phyloP scores from a whole-genome alignment of 2,113 vertebrate genomes.

The Pterocles orientalis region DNA sequence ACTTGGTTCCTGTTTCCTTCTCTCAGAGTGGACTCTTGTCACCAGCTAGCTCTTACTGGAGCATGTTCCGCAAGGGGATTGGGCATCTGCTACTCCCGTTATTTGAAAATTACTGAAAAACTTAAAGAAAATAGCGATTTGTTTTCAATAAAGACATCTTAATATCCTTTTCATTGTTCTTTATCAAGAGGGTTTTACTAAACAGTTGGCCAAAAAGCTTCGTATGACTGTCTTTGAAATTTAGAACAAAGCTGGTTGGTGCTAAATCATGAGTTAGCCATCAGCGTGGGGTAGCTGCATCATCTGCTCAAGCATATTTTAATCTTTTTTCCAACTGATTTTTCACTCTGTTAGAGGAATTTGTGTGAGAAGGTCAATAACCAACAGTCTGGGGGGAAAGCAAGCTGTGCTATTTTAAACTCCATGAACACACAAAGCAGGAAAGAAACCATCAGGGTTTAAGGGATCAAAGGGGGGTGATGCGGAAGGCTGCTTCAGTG shows the following conservation, averaged over 20 bases:
- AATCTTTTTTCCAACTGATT: neutral
- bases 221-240: neutral
- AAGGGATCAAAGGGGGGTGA: neutral
- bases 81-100: neutral
- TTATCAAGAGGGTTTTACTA: neutral
- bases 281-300: neutral
- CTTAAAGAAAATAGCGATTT: neutral
- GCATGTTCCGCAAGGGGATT: neutral
- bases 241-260: neutral
- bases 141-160: neutral
- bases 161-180: neutral
- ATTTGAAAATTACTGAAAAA: neutral
- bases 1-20: constrained; percentile 26
- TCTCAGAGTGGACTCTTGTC: neutral
- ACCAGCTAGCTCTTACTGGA: neutral
- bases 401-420: neutral
- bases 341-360: neutral
- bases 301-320: neutral
- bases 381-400: neutral
- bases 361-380: neutral
- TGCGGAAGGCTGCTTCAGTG: neutral
- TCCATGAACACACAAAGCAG: neutral
- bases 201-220: neutral
- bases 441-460: neutral
- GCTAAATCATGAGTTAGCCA: neutral